Evolutionary conservation across 2,113 vertebrate species (phyloP).

Genomic region (Camelus bactrianus): DNA sequence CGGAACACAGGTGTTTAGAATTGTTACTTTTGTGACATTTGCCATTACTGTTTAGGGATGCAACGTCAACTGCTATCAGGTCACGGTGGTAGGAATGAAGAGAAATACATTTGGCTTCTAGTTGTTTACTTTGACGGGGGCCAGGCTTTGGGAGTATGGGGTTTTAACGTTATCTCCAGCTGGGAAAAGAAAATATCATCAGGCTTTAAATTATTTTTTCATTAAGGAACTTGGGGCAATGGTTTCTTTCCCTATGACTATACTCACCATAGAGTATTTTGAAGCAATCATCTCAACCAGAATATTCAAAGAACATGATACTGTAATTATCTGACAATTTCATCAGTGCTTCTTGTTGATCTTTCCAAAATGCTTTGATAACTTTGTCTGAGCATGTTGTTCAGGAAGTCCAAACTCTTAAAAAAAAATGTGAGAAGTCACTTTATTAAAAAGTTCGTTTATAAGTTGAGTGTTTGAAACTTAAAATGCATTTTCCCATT

Average conservation of each 20-base stretch:
- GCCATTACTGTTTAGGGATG: not conserved
- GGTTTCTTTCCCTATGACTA: not conserved
- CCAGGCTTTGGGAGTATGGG: not conserved
- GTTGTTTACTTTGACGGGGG: not conserved
- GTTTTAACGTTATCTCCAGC: not conserved
- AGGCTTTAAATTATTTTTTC: not conserved
- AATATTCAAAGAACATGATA: not conserved
- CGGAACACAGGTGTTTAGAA: not conserved
- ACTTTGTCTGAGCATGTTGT: not conserved
- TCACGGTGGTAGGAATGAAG: not conserved
- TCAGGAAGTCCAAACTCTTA: not conserved
- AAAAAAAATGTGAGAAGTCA: not conserved
- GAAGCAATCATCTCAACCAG: slow-evolving; percentile 4
- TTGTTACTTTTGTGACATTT: not conserved
- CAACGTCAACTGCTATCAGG: not conserved
- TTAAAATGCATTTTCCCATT: not conserved
- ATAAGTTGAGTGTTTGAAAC: slow-evolving; percentile 1
- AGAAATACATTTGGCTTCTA: not conserved
- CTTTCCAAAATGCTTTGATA: slow-evolving; percentile 18
- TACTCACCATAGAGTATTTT: not conserved
- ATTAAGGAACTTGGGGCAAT: not conserved
- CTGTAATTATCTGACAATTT: slow-evolving; percentile 18
- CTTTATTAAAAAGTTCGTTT: not conserved
- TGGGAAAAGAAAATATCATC: not conserved
- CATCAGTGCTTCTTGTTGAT: not conserved